Evolutionary conservation across 2,113 vertebrate species (phyloP), one percentile per base, ranked within the genome.

Genomic region (Dipodomys merriami): DNA sequence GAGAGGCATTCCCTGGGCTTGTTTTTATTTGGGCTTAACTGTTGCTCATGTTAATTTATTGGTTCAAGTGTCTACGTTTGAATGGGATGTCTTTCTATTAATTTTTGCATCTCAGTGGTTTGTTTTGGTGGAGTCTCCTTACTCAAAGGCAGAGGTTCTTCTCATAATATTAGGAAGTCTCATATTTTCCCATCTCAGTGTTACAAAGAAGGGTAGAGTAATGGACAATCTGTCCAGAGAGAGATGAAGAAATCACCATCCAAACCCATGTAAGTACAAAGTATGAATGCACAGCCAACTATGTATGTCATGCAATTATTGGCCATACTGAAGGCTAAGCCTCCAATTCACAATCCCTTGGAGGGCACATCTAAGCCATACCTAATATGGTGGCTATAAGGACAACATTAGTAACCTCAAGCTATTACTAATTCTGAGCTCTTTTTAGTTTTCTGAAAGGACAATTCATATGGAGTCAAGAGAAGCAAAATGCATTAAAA

Each of bases 381-480:
- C 20, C 53, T 29, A 65, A 73, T 20, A 30, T 5, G 23, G 57
- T 20, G 91, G 8, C 19, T 93, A n/a, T 83, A 74, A 7, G n/a
- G 96, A 85, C 20, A 96, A 95, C 92, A 89, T 81, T 22, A 85
- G 84, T 95, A 79, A 73, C 69, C 39, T 91, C 92, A 71, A 96
- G 86, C 64, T 90, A 29, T 67, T 39, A 80, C 30, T 88, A 6
- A 64, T 77, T 77, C 11, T 65, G 94, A 92, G 23, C 39, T 95
- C 7, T 85, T 33, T 86, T 94, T 93, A 80, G 62, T 83, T 92
- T 69, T 96, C 57, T 33, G 18, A 90, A 90, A 95, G 88, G 46
- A 93, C 16, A 88, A 93, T 94, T 91, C 91, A 96, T 86, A 74
- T 93, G 84, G 71, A 91, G 39, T 97, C 84, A 91, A 93, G 85